phyloP scores from a whole-genome alignment of 1,140 invertebrate genomes.

The Drosophila neocordata region DNA sequence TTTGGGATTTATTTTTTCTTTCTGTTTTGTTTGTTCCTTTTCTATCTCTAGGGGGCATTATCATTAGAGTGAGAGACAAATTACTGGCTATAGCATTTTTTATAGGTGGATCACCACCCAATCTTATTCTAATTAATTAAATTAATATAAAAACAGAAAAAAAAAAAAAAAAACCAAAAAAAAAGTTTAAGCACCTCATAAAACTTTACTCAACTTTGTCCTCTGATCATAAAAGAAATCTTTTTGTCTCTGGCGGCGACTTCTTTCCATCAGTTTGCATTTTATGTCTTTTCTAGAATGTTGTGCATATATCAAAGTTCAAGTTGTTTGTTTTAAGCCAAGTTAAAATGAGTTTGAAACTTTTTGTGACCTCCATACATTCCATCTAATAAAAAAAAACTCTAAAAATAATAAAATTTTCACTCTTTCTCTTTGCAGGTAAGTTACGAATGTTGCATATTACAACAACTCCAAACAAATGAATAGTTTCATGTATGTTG shows the following conservation, averaged over 20 bases:
- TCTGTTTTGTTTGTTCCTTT: constrained; percentile 6
- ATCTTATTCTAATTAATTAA: constrained; percentile 51
- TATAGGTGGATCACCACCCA: constrained; percentile 21
- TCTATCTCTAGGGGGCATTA: constrained; percentile 2
- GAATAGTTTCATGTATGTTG: constrained; percentile 29
- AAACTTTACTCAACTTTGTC: constrained; percentile 47
- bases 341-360: constrained; percentile 26
- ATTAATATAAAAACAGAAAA: constrained; percentile 48
- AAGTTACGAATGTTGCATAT: constrained; percentile 41
- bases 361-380: constrained; percentile 33
- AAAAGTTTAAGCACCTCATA: constrained; percentile 30
- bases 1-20: constrained; percentile 3
- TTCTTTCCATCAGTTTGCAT: constrained; percentile 25
- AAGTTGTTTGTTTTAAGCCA: constrained; percentile 27
- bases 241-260: not conserved
- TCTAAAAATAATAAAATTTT: constrained; percentile 55
- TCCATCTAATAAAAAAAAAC: constrained; percentile 29
- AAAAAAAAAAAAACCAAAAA: not conserved
- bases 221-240: constrained; percentile 4
- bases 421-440: constrained; percentile 62
- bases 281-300: constrained; percentile 38
- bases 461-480: constrained; percentile 15
- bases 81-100: constrained; percentile 10
- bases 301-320: constrained; percentile 47
- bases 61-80: constrained; percentile 33